Base-by-base conservation (phyloP, 2,113 vertebrate species). In the Cisticola juncidis region DNA sequence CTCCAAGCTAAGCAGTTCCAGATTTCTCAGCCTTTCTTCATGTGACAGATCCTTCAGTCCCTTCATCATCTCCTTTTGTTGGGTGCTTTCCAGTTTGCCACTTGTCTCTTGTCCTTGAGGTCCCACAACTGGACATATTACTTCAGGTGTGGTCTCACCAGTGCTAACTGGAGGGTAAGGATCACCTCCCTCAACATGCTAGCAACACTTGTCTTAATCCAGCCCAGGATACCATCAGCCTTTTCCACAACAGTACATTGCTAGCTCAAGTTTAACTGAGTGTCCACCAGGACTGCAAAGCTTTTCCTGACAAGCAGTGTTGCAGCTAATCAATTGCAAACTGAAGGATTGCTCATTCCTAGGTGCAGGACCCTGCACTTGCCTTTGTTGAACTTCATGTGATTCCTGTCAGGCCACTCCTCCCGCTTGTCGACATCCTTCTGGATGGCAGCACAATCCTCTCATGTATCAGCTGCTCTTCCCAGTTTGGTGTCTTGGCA, bases 271-370 rank as follows among this genome's bases (percentile, higher is more conserved):
- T 40, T 82, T n/a, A 48, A 35, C 12, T 47, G 12, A 6, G 1
- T 14, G 2, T 66, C 28, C 66, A 61, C 45, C 23, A 53, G 70
- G 10, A 61, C 5, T 3, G 2, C 7, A 2, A 2, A 4, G 21
- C 20, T 56, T 88, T 87, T 70, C 16, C 65, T 61, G 29, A 13
- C 23, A 25, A 65, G 23, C 4, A 33, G 5, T 0, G 1, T 51
- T 2, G 1, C 38, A 69, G 14, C 4, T 14, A n/a, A 16, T n/a
- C 38, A 40, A 14, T 21, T 40, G 11, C 17, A 82, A 54, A 38
- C 11, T 45, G 28, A 3, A n/a, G 11, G 20, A 47, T 47, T 68
- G 11, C 11, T 74, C 29, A 16, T 54, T 61, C 17, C 38, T 24
- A 47, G 40, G 20, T 35, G 24, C 24, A 22, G 14, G 45, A 40